Conservation (phyloP, 2,797 vertebrate genomes). For the Megaceryle alcyon region DNA sequence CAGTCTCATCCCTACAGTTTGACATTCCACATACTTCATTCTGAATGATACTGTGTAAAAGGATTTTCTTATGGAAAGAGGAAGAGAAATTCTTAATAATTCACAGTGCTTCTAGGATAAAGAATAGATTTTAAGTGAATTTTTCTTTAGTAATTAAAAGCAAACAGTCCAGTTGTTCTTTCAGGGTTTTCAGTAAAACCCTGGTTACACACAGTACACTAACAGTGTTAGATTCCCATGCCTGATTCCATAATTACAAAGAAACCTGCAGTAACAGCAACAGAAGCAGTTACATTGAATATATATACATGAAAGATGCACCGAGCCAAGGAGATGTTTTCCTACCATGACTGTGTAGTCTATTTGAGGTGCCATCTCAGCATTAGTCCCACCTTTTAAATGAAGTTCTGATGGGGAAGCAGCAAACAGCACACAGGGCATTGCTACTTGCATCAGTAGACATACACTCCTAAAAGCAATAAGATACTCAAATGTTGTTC, state of each 20-base stretch:
- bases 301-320: not conserved
- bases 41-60: not conserved
- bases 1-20: not conserved
- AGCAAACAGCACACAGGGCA: conserved; percentile 91
- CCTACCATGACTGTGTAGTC: conserved; percentile 92
- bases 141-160: not conserved
- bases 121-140: not conserved
- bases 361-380: conserved; percentile 98
- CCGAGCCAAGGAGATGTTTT: not conserved
- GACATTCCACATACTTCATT: not conserved
- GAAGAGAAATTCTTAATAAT: not conserved
- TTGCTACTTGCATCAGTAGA: conserved; percentile 91
- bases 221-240: not conserved
- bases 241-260: not conserved
- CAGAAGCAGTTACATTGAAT: not conserved
- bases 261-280: not conserved
- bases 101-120: not conserved
- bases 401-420: conserved; percentile 86
- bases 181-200: not conserved
- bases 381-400: conserved; percentile 95
- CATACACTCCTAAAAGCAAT: conserved; percentile 89
- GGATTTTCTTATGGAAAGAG: not conserved
- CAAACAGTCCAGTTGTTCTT: not conserved
- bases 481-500: not conserved
- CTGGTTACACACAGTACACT: not conserved